A percentile compares a stretch with the other conserved stretches of the same genome.
These are phyloP conservation scores for Ceratotherium simum DNA, from an alignment of 2,113 vertebrate species.

Conservation along the genomic window DNA sequence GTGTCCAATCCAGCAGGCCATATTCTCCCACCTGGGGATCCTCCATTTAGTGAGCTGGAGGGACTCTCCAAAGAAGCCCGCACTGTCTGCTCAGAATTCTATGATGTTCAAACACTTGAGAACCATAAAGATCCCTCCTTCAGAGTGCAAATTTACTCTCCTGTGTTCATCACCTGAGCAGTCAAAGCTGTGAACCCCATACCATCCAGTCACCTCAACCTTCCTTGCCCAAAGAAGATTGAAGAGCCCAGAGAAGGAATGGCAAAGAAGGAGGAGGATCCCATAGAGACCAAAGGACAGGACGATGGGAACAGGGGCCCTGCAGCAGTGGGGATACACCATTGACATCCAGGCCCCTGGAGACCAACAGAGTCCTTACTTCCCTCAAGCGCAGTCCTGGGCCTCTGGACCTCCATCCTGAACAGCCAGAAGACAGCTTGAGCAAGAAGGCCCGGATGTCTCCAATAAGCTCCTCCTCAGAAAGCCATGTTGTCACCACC, in stretches of 20 bases:
- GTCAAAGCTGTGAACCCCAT: fast-evolving
- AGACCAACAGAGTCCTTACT: neutral
- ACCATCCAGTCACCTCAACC: too few relatives aligned
- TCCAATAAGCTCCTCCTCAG: too few relatives aligned
- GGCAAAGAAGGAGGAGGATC: neutral
- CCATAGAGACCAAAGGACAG: fast-evolving
- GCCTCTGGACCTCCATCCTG: neutral
- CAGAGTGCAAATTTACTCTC: fast-evolving
- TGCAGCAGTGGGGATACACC: fast-evolving
- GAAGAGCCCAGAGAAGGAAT: neutral
- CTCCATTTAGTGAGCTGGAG: neutral
- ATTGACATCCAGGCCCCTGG: too few relatives aligned
- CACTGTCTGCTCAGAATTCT: neutral
- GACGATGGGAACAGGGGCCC: fast-evolving
- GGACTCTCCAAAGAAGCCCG: fast-evolving
- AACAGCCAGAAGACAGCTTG: neutral
- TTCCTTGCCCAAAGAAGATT: neutral
- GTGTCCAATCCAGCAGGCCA: fast-evolving
- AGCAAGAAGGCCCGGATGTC: too few relatives aligned
- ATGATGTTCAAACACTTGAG: fast-evolving
- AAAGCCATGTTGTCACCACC: too few relatives aligned
- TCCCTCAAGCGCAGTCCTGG: fast-evolving
- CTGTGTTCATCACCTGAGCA: fast-evolving
- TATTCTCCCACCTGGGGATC: fast-evolving
- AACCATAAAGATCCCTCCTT: neutral